Evolutionary conservation across 2,797 vertebrate genomes (phyloP).

Genomic region (Acanthurus leucopareius): DNA sequence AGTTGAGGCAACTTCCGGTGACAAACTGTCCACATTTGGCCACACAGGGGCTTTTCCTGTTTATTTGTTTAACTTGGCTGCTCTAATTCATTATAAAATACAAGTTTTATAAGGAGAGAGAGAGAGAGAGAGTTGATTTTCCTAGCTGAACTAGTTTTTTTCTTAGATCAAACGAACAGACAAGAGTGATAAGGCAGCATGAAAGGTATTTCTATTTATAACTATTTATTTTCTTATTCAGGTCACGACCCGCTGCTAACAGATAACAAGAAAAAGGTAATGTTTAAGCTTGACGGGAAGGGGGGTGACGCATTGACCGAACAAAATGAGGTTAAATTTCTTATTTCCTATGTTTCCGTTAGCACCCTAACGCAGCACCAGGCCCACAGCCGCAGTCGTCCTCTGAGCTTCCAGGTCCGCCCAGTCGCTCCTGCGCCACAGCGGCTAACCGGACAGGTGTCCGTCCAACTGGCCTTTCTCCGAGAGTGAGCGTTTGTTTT

Average conservation of each 20-base stretch:
- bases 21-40: no score
- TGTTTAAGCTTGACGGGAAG: not conserved
- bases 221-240: not conserved
- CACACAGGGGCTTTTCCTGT: no score
- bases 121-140: no score
- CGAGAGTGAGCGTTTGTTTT: not conserved
- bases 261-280: not conserved
- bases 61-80: no score
- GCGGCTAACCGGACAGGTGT: conserved; percentile 23
- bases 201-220: not conserved
- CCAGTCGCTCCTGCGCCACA: not conserved
- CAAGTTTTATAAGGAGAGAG: no score
- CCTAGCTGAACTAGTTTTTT: not conserved
- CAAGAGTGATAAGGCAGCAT: not conserved
- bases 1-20: no score
- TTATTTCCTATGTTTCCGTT: not conserved
- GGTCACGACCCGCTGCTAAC: no score
- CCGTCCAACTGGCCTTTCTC: rapidly evolving
- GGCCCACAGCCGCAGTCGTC: not conserved
- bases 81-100: no score
- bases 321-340: not conserved
- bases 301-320: no score
- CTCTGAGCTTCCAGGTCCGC: not conserved
- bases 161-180: not conserved
- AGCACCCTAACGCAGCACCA: conserved; percentile 16